Evolutionary conservation across 2,888 invertebrate species (phyloP), one percentile per base, ranked within the genome.

Genomic region (Platycheirus rosarum): DNA sequence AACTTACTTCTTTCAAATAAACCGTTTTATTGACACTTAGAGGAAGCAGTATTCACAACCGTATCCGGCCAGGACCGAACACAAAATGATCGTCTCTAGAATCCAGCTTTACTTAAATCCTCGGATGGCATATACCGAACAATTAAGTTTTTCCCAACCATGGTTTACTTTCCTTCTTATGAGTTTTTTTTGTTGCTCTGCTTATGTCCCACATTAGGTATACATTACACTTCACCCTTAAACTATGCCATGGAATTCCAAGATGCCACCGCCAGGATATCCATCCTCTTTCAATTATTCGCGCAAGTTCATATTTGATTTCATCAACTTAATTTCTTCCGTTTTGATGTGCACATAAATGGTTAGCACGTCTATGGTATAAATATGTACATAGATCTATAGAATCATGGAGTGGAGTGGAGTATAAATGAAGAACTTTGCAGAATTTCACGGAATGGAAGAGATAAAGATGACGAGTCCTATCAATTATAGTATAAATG

Each of bases 11-110:
- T n/a, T 76, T n/a, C 26, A 53, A 53, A 49, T 51, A 2, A 53
- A 71, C 26, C 14, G 42, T 40, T 63, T 62, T 57, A 16, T 18
- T 40, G 14, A 0, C 26, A 23, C 23, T 4, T 9, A 23, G n/a
- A 7, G 4, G 18, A 57, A 13, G 42, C 13, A 13, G 14, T 65
- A 53, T 84, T 86, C 82, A 85, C 86, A 86, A 88, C 88, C 87
- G 89, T 85, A 87, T 84, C 85, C 79, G 85, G 75, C 85, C 88
- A 86, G 84, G 85, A 84, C 84, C 86, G 84, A 87, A 87, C 86
- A 86, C 86, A 84, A 87, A 89, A 89, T 90, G 90, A 90, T 90
- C 89, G 85, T 87, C 85, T 80, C 42, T 73, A 26, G 44, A 53
- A 57, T 16, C 18, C 14, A 44, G 35, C 85, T 85, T 80, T 84